Evolutionary conservation across 2,797 vertebrate genomes (phyloP), one percentile per base, ranked within the genome.

Genomic region (Etheostoma perlongum): DNA sequence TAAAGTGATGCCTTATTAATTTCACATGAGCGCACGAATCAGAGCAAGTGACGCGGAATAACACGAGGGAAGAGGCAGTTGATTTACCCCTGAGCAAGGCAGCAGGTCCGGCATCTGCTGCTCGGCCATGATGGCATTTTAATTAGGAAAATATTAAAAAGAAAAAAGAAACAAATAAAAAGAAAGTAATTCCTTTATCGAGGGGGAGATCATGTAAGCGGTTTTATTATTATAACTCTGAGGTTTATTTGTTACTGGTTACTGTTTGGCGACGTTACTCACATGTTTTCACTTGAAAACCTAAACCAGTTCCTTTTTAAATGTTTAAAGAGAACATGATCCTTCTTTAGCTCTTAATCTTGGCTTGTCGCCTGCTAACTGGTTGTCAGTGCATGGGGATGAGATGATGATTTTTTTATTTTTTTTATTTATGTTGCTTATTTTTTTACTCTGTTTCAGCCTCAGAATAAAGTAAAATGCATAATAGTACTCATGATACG

Each of bases 41-140:
- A 87, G 81, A 86, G 82, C 91, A 91, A 91, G 93, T 94, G 93
- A 94, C 92, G 92, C 92, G 91, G 92, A 94, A 93, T 87, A 90
- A 93, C 76, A 49, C 65, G 36, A 80, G 81, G 59, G 76, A 74
- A 84, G 88, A 91, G 90, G 90, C 92, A 89, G 93, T 91, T 93
- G 87, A 90, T 84, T 88, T 85, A 78, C 87, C 89, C 79, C 78
- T 90, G 91, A 93, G 89, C 92, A 90, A 89, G 89, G 92, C 92
- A 93, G 90, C 91, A 90, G 88, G 88, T 88, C 75, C 47, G 55
- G 84, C 89, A 90, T 91, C 89, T 91, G 92, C 85, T 88, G 82
- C 74, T 68, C 48, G 49, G 63, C 48, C 88, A 87, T 90, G 89
- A 91, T 88, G 91, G 92, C 81, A 93, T 93, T 86, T 75, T 86